phyloP scores from a whole-genome alignment of 1,140 invertebrate species.

The Trinorchestia longiramus region DNA sequence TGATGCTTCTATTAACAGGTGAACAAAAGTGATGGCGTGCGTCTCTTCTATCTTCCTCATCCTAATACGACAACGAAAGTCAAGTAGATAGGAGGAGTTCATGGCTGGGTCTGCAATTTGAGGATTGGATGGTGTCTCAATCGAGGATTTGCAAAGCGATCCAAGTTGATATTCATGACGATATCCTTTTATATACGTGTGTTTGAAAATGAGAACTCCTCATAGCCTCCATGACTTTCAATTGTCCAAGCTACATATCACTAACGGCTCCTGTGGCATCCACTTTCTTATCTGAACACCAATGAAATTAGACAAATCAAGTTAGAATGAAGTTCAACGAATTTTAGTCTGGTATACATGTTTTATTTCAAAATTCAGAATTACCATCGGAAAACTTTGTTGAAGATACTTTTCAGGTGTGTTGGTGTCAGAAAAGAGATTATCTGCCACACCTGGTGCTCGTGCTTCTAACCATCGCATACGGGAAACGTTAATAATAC shows the following conservation, averaged over 20 bases:
- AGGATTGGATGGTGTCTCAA: not conserved
- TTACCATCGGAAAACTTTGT: not conserved
- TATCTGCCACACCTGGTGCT: not conserved
- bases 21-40: slow-evolving; percentile 7
- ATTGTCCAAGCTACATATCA: not conserved
- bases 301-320: not conserved
- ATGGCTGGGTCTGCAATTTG: not conserved
- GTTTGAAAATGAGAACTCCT: slow-evolving; percentile 56
- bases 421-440: not conserved
- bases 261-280: not conserved
- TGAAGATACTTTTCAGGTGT: not conserved
- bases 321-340: not conserved
- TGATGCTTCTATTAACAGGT: slow-evolving; percentile 33
- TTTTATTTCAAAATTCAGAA: not conserved
- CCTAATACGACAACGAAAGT: slow-evolving; percentile 52
- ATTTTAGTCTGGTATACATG: not conserved
- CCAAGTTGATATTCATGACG: not conserved
- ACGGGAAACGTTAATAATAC: not conserved
- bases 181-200: not conserved
- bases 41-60: not conserved
- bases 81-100: slow-evolving; percentile 67
- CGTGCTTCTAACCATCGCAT: not conserved
- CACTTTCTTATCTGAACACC: not conserved
- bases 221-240: slow-evolving; percentile 66
- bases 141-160: not conserved